phyloP scores from a whole-genome alignment of 2,113 vertebrate genomes.

The Arvicanthis niloticus region DNA sequence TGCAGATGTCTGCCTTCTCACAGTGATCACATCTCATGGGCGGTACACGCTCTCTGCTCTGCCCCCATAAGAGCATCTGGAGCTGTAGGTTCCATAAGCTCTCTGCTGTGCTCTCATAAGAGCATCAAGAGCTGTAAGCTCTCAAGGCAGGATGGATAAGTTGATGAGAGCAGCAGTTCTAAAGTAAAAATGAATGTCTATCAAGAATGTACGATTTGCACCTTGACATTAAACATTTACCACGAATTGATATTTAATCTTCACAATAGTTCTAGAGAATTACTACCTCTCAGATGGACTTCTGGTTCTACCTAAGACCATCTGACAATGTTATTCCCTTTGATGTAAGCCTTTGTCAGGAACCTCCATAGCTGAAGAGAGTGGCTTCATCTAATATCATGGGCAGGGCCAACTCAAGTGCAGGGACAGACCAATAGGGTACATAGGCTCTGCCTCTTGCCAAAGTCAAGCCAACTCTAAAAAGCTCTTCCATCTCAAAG shows the following conservation, averaged over 20 bases:
- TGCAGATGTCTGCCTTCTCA: neutral
- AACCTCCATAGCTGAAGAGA: neutral
- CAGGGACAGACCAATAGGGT: too few relatives aligned
- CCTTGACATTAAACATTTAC: neutral
- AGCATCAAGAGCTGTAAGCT: neutral
- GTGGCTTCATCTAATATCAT: neutral
- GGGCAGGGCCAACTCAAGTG: neutral
- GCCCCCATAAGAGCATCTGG: neutral
- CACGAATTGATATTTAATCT: neutral
- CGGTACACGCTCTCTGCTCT: neutral
- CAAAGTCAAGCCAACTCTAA: neutral
- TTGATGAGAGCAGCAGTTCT: neutral
- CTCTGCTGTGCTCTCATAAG: neutral
- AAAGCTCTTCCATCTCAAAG: neutral
- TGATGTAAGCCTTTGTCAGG: neutral
- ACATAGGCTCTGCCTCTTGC: neutral
- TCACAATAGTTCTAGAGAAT: neutral
- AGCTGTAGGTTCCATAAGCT: neutral
- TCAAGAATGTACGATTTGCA: neutral
- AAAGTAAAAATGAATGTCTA: too few relatives aligned
- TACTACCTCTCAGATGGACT: neutral
- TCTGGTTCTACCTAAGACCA: neutral
- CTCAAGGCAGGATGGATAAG: neutral
- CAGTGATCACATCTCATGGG: neutral
- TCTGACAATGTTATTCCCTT: neutral